Percentiles rank a stretch among this genome's conserved stretches.
Evolutionary conservation across 92 coral and sea anemone genomes (phyloP).

Genomic region (Blastomussa wellsi): DNA sequence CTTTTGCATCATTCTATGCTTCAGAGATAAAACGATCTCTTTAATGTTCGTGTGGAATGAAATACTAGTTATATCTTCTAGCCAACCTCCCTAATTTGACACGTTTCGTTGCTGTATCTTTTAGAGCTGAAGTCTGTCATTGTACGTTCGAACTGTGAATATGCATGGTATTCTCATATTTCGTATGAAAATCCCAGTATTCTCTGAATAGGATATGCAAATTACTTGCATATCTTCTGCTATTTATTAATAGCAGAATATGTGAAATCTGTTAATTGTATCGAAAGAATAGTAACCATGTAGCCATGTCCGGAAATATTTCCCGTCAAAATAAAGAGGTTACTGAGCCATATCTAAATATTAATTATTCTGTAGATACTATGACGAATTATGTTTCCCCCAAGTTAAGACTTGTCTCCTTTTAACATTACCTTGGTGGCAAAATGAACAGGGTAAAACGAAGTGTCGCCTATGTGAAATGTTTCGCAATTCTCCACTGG

Average conservation of each 20-base stretch:
- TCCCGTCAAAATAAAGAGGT: background rate
- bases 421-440: background rate
- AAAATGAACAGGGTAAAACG: background rate
- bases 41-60: background rate
- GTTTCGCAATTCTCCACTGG: conserved; percentile 10
- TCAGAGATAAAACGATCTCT: background rate
- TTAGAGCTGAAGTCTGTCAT: background rate
- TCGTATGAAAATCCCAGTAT: background rate
- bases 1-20: background rate
- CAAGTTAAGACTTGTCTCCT: background rate
- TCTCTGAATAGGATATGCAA: background rate
- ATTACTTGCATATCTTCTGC: background rate
- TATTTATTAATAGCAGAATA: background rate
- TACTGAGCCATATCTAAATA: background rate
- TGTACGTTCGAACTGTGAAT: background rate
- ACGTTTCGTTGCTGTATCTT: background rate
- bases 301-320: background rate
- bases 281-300: background rate
- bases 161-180: background rate
- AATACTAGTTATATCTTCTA: background rate
- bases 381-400: background rate
- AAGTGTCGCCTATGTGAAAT: background rate
- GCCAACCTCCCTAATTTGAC: background rate
- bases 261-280: background rate
- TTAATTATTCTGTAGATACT: background rate